Evolutionary conservation across 2,888 invertebrate species (phyloP).

Genomic region (Dryocosmus kuriphilus): DNA sequence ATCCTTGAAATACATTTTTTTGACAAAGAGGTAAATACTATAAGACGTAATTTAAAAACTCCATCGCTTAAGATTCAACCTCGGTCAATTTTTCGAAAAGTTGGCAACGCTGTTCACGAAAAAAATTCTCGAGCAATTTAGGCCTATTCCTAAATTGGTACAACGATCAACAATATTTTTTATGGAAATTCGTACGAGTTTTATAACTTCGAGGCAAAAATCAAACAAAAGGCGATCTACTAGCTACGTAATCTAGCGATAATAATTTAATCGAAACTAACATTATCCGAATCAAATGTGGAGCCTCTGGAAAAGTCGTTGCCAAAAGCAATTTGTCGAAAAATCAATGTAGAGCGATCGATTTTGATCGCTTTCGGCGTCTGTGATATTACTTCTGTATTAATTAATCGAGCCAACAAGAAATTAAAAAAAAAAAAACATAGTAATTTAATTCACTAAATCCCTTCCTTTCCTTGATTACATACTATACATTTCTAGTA

Average conservation of each 20-base stretch:
- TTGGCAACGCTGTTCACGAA: conserved; percentile 1
- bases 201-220: not conserved
- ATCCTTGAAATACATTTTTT: not conserved
- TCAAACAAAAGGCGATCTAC: conserved; percentile 37
- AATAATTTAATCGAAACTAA: conserved; percentile 71
- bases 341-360: conserved; percentile 64
- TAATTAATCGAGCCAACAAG: conserved; percentile 72
- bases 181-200: not conserved
- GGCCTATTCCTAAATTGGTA: not conserved
- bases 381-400: conserved; percentile 77
- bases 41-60: not conserved
- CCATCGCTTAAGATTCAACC: not conserved
- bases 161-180: not conserved
- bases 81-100: not conserved
- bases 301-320: conserved; percentile 60
- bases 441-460: conserved; percentile 45
- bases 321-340: conserved; percentile 60
- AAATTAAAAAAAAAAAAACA: conserved; percentile 62
- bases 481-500: not conserved
- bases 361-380: conserved; percentile 66
- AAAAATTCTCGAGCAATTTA: not conserved
- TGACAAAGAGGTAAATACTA: not conserved
- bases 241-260: conserved; percentile 61
- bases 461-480: not conserved
- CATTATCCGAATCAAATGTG: conserved; percentile 63